A percentile compares a stretch with the other conserved stretches of the same genome.
These are phyloP conservation scores for Molossus molossus DNA, from an alignment of 2,797 vertebrate species.

Conservation along the genomic window DNA sequence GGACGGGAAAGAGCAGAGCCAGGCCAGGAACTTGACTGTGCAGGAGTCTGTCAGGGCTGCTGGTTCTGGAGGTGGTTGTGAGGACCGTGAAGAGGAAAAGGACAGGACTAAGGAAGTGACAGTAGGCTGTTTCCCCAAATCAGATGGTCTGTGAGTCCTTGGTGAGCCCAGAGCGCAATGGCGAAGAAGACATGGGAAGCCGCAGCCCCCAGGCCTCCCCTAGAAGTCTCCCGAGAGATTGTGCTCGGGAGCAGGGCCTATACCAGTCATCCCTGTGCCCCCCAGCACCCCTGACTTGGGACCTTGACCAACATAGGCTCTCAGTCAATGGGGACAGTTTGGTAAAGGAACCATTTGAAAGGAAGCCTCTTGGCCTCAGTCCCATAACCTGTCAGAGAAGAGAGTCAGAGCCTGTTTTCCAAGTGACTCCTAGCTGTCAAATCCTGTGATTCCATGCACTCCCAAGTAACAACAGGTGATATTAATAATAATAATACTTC, in stretches of 20 bases:
- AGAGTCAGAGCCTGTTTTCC: background rate
- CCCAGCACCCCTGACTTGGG: background rate
- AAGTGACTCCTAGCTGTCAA: background rate
- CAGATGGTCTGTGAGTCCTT: background rate
- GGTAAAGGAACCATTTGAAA: slow-evolving; percentile 6
- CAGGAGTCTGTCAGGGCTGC: background rate
- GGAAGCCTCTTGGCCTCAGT: background rate
- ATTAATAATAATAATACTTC: background rate
- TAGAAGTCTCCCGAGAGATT: background rate
- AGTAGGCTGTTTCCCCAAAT: background rate
- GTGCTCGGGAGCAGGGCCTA: background rate
- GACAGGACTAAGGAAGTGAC: background rate
- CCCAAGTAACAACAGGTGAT: background rate
- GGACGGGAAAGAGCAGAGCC: background rate
- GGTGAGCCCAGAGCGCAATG: background rate
- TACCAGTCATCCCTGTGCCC: background rate
- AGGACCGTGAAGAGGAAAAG: background rate
- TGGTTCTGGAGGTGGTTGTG: background rate
- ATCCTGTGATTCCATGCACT: background rate
- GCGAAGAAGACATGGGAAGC: background rate
- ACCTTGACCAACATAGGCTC: background rate
- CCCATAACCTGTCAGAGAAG: background rate
- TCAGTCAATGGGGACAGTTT: background rate
- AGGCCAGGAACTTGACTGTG: background rate
- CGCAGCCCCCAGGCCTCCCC: background rate